These are phyloP conservation scores for Muscicapa striata DNA, from an alignment of 2,797 vertebrate genomes.

Conservation along the genomic window DNA sequence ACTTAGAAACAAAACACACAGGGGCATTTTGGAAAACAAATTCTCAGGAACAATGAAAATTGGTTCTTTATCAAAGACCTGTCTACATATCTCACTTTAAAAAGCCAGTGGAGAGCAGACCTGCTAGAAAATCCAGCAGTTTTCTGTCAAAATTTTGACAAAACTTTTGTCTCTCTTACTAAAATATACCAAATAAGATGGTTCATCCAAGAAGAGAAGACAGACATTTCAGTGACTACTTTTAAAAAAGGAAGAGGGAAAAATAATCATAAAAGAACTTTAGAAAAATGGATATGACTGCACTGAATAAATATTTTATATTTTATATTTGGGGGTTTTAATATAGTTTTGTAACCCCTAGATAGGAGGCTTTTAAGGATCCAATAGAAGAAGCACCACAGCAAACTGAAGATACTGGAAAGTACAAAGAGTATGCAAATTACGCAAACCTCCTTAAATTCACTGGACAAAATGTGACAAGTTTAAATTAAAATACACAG, in stretches of 20 bases:
- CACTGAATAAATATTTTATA: not conserved
- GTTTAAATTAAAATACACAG: not conserved
- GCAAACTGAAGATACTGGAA: not conserved
- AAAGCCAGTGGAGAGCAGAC: not conserved
- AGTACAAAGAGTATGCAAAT: not conserved
- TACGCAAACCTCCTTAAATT: not conserved
- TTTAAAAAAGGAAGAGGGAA: not conserved
- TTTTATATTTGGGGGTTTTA: not conserved
- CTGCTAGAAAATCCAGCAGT: not conserved
- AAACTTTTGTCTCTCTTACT: not conserved
- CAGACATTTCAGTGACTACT: not conserved
- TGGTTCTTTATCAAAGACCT: not conserved
- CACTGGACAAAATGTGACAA: not conserved
- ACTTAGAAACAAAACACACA: not conserved
- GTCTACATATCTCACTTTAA: not conserved
- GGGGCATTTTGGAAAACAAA: not conserved
- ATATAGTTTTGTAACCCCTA: not conserved
- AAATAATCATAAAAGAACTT: not conserved
- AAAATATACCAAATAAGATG: not conserved
- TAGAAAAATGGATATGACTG: not conserved
- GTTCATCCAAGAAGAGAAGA: not conserved
- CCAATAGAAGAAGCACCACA: not conserved
- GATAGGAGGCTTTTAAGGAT: not conserved
- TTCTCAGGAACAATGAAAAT: not conserved
- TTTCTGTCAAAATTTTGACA: not conserved